These are phyloP conservation scores for Fulica atra DNA, from an alignment of 2,113 vertebrate genomes.

Conservation along the genomic window DNA sequence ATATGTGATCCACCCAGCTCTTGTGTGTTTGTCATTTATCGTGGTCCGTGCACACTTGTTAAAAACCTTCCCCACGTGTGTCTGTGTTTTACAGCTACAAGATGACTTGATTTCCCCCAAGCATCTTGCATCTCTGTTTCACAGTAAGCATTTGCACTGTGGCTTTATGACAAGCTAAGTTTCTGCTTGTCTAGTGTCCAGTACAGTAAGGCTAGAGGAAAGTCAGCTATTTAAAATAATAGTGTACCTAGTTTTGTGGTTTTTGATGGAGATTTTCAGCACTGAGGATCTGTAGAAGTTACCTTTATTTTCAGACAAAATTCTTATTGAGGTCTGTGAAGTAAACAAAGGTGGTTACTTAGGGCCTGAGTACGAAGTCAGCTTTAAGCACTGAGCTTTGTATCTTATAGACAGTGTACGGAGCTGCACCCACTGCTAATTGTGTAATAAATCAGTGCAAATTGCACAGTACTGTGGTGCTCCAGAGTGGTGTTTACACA, in stretches of 20 bases:
- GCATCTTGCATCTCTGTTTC: not conserved
- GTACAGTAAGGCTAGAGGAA: not conserved
- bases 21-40: accelerated
- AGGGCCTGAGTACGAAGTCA: not conserved
- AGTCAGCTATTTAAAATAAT: not conserved
- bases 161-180: not conserved
- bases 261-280: not conserved
- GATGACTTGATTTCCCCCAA: not conserved
- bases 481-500: not conserved
- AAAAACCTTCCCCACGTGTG: not conserved
- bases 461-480: not conserved
- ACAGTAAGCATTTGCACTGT: not conserved
- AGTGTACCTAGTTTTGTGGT: not conserved
- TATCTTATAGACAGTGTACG: not conserved
- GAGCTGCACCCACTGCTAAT: not conserved
- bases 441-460: slow-evolving; percentile 18
- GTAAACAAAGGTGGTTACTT: not conserved
- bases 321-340: accelerated
- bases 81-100: not conserved
- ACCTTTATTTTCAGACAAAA: not conserved
- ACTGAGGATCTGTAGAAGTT: not conserved
- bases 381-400: not conserved
- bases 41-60: accelerated
- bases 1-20: accelerated
- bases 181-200: not conserved